Base-by-base conservation (phyloP, 2,797 vertebrate genomes). In the Hyperoplus lanceolatus region DNA sequence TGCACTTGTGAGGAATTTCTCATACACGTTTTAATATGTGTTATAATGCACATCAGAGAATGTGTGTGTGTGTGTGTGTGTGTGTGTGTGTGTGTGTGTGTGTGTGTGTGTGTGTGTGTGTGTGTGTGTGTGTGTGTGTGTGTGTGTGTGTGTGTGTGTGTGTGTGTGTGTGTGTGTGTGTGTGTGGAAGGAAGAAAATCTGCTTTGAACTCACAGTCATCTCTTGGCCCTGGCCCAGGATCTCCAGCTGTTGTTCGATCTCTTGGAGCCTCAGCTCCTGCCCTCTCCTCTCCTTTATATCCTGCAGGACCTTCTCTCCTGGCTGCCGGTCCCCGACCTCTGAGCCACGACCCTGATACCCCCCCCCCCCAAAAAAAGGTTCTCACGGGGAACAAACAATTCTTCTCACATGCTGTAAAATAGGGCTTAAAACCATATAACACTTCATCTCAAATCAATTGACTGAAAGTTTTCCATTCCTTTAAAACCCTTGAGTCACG, bases 171-270 rank as follows among this genome's bases (percentile, higher is more conserved):
- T 70, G 76, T 73, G 63, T 77, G 78, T 79, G 81, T 69, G 77
- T 82, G 68, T 70, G 64, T 50, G 68, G 81, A 68, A 49, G 54
- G 78, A 70, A 81, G 29, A 29, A 29, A 29, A 29, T 29, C 81
- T 82, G 79, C 93, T 93, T 88, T 92, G 86, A 93, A 95, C 95
- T 94, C 89, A 96, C 93, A 66, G 81, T 87, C 89, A 82, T 90
- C 63, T 93, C 87, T 70, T 94, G 93, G 87, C 87, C 58, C 38
- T 65, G 89, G 63, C 86, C 92, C 83, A 98, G 92, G 51, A 87
- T 91, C 90, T 96, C 95, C 94, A 99, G 96, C 79, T 97, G 95
- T 82, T 94, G 94, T 87, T 98, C 95, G 85, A 99, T 98, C 85
- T 97, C 95, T 89, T 84, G 95, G 83, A 99, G 94, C 39, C 96